Conservation (phyloP, 2,797 vertebrate genomes). For the Anisognathus igniventris region DNA sequence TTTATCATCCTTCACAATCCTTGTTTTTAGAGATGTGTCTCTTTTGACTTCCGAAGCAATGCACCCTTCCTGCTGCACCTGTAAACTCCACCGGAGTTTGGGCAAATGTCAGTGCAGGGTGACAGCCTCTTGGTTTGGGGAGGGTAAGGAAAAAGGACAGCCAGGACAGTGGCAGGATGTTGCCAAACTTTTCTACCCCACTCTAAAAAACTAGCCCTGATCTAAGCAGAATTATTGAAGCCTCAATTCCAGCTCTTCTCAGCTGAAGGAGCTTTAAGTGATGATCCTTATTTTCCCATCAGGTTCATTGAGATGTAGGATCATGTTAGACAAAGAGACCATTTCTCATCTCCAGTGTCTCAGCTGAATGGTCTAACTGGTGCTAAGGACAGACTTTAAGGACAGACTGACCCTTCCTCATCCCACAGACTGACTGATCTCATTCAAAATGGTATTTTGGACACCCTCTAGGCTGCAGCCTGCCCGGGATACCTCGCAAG, state of each 20-base stretch:
- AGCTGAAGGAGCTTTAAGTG: neutral
- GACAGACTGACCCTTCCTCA: neutral
- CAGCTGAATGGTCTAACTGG: fast-evolving
- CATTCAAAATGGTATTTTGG: neutral
- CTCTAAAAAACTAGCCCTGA: neutral
- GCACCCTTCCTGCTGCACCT: neutral
- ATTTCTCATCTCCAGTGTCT: neutral
- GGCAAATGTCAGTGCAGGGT: neutral
- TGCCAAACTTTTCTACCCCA: neutral
- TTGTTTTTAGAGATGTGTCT: neutral
- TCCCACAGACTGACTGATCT: neutral
- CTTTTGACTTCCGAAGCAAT: fast-evolving
- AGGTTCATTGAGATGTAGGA: too few relatives aligned
- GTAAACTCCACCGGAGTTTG: neutral
- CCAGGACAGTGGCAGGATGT: neutral
- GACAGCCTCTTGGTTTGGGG: neutral
- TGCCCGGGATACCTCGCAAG: neutral
- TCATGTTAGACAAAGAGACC: neutral
- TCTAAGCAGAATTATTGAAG: neutral
- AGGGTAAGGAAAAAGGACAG: neutral
- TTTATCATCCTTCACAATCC: neutral
- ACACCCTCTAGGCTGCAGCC: neutral
- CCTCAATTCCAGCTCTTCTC: neutral
- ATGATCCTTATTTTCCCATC: neutral
- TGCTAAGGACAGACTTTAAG: neutral